Evolutionary conservation across 2,797 vertebrate genomes (phyloP).

Genomic region (Propithecus deckenii): DNA sequence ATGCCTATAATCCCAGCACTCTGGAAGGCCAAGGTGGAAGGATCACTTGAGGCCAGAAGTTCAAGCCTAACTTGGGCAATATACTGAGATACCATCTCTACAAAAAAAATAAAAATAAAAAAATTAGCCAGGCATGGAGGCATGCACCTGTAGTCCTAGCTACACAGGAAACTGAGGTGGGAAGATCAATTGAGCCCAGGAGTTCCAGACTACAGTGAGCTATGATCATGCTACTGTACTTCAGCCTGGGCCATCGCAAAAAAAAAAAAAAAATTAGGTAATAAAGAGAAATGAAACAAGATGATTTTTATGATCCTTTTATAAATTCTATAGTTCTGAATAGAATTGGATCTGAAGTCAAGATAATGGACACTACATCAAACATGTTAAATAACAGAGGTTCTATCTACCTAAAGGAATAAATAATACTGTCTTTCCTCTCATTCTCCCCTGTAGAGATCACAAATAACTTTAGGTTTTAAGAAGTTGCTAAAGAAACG

Average conservation of each 20-base stretch:
- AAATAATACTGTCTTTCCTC: background rate
- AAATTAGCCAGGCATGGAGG: background rate
- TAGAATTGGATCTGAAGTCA: background rate
- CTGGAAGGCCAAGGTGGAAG: background rate
- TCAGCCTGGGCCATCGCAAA: background rate
- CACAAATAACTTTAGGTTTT: background rate
- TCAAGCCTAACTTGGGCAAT: background rate
- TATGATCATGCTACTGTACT: background rate
- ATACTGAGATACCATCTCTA: background rate
- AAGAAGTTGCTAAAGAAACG: background rate
- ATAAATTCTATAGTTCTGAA: background rate
- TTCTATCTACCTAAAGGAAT: background rate
- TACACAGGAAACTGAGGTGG: background rate
- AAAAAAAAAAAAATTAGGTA: background rate
- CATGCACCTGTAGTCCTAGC: background rate
- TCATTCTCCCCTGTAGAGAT: background rate
- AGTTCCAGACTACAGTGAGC: background rate
- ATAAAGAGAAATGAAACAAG: background rate
- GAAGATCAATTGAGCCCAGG: background rate
- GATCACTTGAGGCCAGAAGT: background rate
- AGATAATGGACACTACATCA: background rate
- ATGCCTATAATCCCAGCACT: background rate
- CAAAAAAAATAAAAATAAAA: background rate
- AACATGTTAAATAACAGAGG: background rate
- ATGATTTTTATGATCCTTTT: background rate